Percentiles rank a stretch among this genome's conserved stretches.
Conservation (phyloP, 2,888 invertebrate genomes). For the Thymelicus sylvestris region DNA sequence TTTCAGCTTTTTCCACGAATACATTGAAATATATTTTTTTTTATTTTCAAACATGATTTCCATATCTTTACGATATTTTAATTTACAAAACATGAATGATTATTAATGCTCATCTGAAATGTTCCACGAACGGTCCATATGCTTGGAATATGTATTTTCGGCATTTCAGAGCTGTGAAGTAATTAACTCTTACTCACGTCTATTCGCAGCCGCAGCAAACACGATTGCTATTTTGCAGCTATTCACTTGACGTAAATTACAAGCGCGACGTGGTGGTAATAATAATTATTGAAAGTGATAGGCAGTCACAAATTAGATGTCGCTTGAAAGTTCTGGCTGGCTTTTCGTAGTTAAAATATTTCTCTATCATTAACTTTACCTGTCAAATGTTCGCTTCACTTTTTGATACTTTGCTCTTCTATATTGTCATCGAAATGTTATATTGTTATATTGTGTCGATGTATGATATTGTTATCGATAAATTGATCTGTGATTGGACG, state of each 20-base stretch:
- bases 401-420: too few species aligned
- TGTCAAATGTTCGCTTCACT: neutral
- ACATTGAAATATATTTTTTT: too few species aligned
- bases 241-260: neutral
- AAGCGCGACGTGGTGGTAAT: neutral
- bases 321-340: neutral
- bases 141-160: neutral
- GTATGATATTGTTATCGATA: too few species aligned
- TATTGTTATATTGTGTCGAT: too few species aligned
- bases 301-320: neutral
- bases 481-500: too few species aligned
- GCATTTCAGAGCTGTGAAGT: neutral
- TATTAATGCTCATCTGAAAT: neutral
- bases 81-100: too few species aligned
- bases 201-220: neutral
- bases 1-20: too few species aligned
- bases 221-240: neutral
- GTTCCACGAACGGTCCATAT: neutral
- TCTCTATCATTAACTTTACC: neutral
- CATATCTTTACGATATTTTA: too few species aligned
- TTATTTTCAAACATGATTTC: too few species aligned
- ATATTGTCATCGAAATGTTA: too few species aligned
- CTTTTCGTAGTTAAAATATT: conserved; percentile 2
- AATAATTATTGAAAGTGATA: neutral
- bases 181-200: neutral